These are phyloP conservation scores for Cliona cf. orientalis DNA, from an alignment of 37 sponge, comb jelly and placozoan species.

Conservation along the genomic window DNA sequence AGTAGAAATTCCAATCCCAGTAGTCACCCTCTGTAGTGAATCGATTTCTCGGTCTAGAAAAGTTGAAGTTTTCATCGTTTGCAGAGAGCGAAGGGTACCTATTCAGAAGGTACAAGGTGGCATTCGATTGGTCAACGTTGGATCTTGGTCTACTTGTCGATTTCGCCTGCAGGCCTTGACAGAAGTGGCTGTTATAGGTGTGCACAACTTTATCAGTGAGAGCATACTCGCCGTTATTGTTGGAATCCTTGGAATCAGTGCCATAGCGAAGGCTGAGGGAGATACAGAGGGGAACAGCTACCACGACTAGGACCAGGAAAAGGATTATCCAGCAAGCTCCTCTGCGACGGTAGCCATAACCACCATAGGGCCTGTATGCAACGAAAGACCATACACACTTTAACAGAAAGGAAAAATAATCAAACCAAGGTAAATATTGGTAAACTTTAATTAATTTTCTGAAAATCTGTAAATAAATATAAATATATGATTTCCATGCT, in stretches of 20 bases:
- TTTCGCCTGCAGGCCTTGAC: slow-evolving; percentile 12
- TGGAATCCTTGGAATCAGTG: background rate
- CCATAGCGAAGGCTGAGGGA: background rate
- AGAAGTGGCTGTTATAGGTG: slow-evolving; percentile 7
- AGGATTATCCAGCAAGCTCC: background rate
- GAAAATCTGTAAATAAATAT: too few species aligned
- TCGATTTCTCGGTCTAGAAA: background rate
- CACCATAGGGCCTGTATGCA: background rate
- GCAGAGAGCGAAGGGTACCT: background rate
- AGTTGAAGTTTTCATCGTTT: background rate
- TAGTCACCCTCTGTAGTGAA: background rate
- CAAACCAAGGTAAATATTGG: too few species aligned
- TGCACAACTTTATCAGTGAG: slow-evolving; percentile 25
- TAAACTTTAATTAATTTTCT: too few species aligned
- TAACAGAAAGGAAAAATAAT: background rate
- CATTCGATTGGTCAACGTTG: background rate
- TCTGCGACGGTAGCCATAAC: background rate
- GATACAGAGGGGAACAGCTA: background rate
- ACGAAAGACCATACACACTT: background rate
- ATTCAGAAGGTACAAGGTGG: background rate
- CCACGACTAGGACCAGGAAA: background rate
- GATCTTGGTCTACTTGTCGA: background rate
- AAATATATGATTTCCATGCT: too few species aligned
- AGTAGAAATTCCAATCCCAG: background rate
- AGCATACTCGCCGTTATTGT: background rate